A percentile compares a stretch with the other conserved stretches of the same genome.
Evolutionary conservation across 2,797 vertebrate genomes (phyloP).

Genomic region (Silurus aristotelis): DNA sequence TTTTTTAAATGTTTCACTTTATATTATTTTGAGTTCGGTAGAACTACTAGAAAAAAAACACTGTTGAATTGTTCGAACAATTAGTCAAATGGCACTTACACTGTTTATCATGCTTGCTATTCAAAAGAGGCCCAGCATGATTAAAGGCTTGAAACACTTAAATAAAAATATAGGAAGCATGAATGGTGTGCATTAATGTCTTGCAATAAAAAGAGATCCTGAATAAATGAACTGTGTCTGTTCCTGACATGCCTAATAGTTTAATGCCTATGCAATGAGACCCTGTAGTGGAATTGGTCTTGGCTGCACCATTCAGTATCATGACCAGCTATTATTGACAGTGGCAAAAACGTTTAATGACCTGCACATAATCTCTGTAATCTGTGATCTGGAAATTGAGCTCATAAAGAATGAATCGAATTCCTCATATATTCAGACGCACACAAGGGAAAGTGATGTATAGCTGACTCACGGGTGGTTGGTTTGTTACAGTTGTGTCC

Average conservation of each 20-base stretch:
- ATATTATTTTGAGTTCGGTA: neutral
- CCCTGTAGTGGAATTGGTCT: neutral
- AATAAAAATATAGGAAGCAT: conserved; percentile 4
- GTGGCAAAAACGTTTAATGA: neutral
- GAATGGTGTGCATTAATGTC: neutral
- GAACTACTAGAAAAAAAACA: neutral
- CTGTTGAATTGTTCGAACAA: neutral
- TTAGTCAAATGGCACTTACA: neutral
- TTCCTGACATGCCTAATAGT: neutral
- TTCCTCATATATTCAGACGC: neutral
- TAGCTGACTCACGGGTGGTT: conserved; percentile 85
- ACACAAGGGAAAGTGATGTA: neutral
- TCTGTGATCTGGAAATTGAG: neutral
- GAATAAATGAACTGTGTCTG: neutral
- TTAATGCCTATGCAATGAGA: neutral
- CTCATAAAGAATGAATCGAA: neutral
- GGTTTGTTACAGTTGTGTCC: conserved; percentile 97
- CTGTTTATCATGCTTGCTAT: neutral
- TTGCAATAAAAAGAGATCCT: neutral
- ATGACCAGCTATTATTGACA: neutral
- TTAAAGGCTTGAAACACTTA: neutral
- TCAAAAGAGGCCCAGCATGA: neutral
- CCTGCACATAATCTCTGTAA: neutral
- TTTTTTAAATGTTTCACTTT: neutral
- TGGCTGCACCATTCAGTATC: neutral